Conservation (phyloP, 2,888 invertebrate species). For the Ormyrus labotus region DNA sequence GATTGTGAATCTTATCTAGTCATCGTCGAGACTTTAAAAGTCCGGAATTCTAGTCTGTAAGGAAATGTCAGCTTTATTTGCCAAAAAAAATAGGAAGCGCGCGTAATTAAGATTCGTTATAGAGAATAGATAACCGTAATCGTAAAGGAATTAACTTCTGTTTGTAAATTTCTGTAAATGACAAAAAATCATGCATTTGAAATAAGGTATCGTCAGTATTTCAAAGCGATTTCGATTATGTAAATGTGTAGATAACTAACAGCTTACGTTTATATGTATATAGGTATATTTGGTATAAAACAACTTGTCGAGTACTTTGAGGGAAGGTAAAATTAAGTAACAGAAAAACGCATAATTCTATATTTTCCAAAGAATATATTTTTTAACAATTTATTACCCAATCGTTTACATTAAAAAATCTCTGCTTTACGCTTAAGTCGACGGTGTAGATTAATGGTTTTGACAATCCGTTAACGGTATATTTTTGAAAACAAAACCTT, state of each 20-base stretch:
- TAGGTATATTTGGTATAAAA: slow-evolving; percentile 1
- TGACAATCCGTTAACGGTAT: too few species aligned
- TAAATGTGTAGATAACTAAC: slow-evolving; percentile 54
- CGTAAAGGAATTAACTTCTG: not conserved
- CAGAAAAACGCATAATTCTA: slow-evolving; percentile 1
- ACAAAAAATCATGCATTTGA: not conserved
- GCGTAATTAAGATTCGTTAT: not conserved
- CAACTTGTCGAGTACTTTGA: slow-evolving; percentile 3
- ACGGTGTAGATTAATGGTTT: too few species aligned
- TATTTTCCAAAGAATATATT: not conserved
- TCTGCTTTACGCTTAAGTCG: too few species aligned
- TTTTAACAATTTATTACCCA: not conserved
- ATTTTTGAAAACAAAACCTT: too few species aligned
- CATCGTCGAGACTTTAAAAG: slow-evolving; percentile 14
- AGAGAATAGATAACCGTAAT: not conserved
- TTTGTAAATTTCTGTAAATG: slow-evolving; percentile 54
- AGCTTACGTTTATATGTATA: slow-evolving; percentile 20
- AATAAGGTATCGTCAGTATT: slow-evolving; percentile 32
- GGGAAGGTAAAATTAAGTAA: slow-evolving; percentile 38
- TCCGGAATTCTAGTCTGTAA: slow-evolving; percentile 13
- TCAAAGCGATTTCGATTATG: slow-evolving; percentile 34
- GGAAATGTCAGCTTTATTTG: slow-evolving; percentile 53
- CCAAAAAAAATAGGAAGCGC: slow-evolving; percentile 41
- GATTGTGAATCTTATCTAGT: slow-evolving; percentile 39
- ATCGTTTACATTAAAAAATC: too few species aligned